These are phyloP conservation scores for Delphinapterus leucas DNA, from an alignment of 2,113 vertebrate species.

Conservation along the genomic window DNA sequence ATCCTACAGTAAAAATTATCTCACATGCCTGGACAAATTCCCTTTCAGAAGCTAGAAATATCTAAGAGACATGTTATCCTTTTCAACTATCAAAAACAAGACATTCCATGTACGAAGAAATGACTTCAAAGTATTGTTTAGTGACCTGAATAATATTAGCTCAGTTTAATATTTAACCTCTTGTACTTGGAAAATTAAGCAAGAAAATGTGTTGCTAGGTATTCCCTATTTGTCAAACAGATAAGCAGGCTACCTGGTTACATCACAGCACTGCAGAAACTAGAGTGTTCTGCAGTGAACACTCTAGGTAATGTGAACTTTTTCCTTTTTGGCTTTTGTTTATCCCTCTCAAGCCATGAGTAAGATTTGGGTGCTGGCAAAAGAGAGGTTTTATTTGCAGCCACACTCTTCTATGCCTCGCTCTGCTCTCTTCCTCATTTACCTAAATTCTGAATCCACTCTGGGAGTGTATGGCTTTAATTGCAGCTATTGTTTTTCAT, in stretches of 20 bases:
- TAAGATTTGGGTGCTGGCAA: background rate
- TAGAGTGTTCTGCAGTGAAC: background rate
- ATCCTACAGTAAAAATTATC: background rate
- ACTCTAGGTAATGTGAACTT: background rate
- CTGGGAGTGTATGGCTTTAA: background rate
- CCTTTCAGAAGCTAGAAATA: background rate
- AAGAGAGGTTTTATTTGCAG: background rate
- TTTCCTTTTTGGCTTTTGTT: background rate
- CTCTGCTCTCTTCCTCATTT: background rate
- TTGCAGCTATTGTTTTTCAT: background rate
- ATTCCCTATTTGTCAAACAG: background rate
- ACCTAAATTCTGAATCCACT: background rate
- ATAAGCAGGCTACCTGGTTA: background rate
- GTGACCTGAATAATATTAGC: background rate
- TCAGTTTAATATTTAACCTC: conserved; percentile 8
- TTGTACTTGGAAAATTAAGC: background rate
- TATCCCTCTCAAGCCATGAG: background rate
- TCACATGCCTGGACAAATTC: background rate
- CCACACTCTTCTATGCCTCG: accelerated
- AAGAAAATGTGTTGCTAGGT: background rate
- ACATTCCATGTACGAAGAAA: background rate
- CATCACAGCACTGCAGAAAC: background rate
- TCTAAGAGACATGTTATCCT: background rate
- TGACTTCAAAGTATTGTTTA: background rate
- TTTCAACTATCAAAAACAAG: background rate